Base-by-base conservation (phyloP, 2,797 vertebrate genomes). In the Tachyglossus aculeatus region DNA sequence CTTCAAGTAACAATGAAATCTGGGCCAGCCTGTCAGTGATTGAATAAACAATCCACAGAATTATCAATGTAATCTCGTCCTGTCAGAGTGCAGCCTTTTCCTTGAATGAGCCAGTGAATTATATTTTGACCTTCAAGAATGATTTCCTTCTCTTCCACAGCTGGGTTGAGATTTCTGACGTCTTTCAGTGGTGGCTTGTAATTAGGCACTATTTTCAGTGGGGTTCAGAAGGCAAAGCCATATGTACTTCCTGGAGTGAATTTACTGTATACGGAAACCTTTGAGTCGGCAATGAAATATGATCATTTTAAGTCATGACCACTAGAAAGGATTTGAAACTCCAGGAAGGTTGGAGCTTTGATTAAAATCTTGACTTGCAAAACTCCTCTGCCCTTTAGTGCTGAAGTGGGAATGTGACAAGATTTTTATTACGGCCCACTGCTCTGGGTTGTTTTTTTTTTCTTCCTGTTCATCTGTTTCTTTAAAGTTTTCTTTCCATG, bases 51-150 rank as follows among this genome's bases (percentile, higher is more conserved):
- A 4, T 40, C 36, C 39, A 6, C 31, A 29, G 18, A 50, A 41
- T 21, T 51, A 51, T 21, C 15, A 22, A 3, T 25, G 9, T 9
- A 45, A 4, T 34, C 40, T 53, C 31, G 31, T 44, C 0, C 7
- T 18, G 37, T 51, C 4, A 22, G 2, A 34, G 22, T 6, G 24
- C 2, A 33, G 14, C 19, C 19, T 70, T 39, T 31, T 54, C 4
- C 1, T 39, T 54, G n/a, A 40, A 2, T 2, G 33, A 5, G 15
- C 4, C 18, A 44, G 71, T 65, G 22, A 32, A 2, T 37, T 52
- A 40, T 58, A 41, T 56, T 77, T 67, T 66, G 14, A 24, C 37
- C 52, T 55, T 43, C 48, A 53, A 75, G 76, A 75, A 40, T 44
- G 0, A 40, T 53, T 61, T 64, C 0, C 33, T 45, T 61, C 0